phyloP scores from a whole-genome alignment of 2,797 vertebrate species.

The Gallinago stenura region DNA sequence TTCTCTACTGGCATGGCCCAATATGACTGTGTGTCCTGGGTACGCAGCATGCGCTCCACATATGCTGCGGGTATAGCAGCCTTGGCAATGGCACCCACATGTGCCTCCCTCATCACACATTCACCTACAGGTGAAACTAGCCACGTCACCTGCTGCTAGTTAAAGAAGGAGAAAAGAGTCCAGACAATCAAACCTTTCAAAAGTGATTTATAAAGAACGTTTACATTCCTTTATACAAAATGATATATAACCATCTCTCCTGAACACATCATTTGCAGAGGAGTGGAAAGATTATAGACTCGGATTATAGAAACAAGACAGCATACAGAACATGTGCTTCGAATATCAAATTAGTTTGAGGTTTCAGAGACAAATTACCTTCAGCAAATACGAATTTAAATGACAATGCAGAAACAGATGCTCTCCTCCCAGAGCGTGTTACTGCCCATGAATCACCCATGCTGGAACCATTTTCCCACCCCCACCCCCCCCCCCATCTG shows the following conservation, averaged over 20 bases:
- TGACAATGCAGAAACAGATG: neutral
- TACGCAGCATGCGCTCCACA: neutral
- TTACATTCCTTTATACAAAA: conserved; percentile 58
- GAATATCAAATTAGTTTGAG: neutral
- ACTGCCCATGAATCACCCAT: neutral
- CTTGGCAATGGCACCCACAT: neutral
- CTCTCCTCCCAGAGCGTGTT: neutral
- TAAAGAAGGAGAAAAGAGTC: neutral
- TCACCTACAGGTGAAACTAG: neutral
- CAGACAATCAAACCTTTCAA: neutral
- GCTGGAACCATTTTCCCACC: neutral
- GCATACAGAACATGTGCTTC: neutral
- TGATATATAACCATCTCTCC: neutral
- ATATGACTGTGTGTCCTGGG: neutral
- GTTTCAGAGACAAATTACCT: neutral
- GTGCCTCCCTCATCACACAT: neutral
- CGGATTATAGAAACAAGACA: neutral
- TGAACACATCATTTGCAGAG: neutral
- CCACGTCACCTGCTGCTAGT: neutral
- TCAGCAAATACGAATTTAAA: neutral
- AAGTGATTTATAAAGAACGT: conserved; percentile 51
- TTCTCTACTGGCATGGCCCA: neutral
- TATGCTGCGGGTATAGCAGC: accelerated
- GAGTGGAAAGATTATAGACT: accelerated
- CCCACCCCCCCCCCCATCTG: neutral